phyloP scores from a whole-genome alignment of 1,140 invertebrate species.

The Myzus persicae region DNA sequence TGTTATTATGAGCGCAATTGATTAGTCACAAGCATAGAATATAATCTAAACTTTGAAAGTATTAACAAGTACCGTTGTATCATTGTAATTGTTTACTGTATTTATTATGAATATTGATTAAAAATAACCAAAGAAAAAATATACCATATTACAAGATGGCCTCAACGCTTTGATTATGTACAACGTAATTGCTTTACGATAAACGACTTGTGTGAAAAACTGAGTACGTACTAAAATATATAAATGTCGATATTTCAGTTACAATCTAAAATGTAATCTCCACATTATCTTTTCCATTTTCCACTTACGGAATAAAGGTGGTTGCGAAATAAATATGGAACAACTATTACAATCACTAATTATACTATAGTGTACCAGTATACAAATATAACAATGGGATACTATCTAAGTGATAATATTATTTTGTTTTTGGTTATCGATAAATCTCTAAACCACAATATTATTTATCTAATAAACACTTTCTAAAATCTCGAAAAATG shows the following conservation, averaged over 20 bases:
- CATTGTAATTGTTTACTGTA: no score
- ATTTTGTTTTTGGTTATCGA: background rate
- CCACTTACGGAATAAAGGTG: background rate
- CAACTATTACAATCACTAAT: background rate
- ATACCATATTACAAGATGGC: background rate
- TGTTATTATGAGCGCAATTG: no score
- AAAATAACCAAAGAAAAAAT: background rate
- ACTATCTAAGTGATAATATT: background rate
- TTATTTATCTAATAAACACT: constrained; percentile 8
- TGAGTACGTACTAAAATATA: background rate
- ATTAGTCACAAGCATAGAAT: background rate
- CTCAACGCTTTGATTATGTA: background rate
- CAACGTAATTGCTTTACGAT: background rate
- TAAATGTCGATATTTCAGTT: background rate
- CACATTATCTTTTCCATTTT: background rate
- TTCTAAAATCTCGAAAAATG: constrained; percentile 15
- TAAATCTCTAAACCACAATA: background rate
- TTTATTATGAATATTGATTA: background rate
- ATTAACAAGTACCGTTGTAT: background rate
- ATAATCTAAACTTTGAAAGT: background rate
- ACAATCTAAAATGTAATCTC: background rate
- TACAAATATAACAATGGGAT: background rate
- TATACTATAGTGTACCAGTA: background rate
- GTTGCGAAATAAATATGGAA: background rate
- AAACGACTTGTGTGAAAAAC: background rate